Conservation (phyloP, 1,140 invertebrate genomes). For the Pteromalus puparum region DNA sequence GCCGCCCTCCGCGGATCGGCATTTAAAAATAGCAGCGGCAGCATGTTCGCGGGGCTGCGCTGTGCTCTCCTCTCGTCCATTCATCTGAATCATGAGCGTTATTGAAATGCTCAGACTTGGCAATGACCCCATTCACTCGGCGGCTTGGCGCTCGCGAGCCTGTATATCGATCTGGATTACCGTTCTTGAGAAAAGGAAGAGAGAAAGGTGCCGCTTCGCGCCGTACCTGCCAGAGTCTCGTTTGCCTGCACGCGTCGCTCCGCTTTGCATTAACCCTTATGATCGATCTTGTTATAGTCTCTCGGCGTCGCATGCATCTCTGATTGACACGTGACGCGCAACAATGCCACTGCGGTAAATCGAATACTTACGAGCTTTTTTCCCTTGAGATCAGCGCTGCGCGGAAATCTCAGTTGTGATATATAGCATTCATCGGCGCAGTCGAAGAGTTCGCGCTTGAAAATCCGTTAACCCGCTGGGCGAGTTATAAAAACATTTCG, state of each 20-base stretch:
- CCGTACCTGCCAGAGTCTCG: conserved; percentile 6
- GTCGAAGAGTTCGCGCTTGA: no score
- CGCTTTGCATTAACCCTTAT: not conserved
- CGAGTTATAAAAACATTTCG: no score
- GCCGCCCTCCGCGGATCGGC: not conserved
- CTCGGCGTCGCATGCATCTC: no score
- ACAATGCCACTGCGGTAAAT: no score
- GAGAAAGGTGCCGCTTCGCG: conserved; percentile 38
- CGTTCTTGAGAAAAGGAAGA: conserved; percentile 52
- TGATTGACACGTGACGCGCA: no score
- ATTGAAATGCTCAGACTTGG: conserved; percentile 52
- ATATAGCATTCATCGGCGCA: no score
- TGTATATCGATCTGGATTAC: conserved; percentile 46
- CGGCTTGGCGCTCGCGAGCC: conserved; percentile 4
- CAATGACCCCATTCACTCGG: conserved; percentile 51
- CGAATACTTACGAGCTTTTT: no score
- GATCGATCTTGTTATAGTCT: no score
- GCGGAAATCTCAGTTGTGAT: no score
- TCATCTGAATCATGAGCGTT: conserved; percentile 42
- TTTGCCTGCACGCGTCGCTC: not conserved
- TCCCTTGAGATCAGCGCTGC: no score
- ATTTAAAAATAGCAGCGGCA: conserved; percentile 21
- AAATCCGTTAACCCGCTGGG: no score
- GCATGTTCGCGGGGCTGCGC: not conserved
- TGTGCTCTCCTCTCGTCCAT: not conserved